Base-by-base conservation (phyloP, 2,888 invertebrate genomes). In the Drosophila kuntzei region DNA sequence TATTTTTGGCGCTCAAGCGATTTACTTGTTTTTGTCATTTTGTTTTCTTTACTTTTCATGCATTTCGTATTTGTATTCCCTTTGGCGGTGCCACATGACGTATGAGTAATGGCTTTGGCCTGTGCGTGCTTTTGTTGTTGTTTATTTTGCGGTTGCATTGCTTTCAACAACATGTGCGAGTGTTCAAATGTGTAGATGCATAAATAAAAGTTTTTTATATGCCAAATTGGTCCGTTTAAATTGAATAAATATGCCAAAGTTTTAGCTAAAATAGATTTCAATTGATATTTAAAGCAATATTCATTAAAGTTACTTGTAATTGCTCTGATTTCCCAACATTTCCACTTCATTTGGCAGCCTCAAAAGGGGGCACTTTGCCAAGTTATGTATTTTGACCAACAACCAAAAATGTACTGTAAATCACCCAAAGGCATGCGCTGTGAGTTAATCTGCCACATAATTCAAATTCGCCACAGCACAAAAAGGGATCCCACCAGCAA, bases 31-130 rank as follows among this genome's bases (percentile, higher is more conserved):
- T 55, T 39, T 53, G 36, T 11, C 8, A 2, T 25, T 34, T 49
- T 80, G 60, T 41, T 44, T 68, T 54, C 22, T 7, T 29, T 43
- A 73, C 59, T 50, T 73, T 69, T 49, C 46, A 51, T 79, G 79
- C 51, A 75, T 69, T 75, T 61, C 57, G 71, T 68, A 71, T 87
- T 74, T 75, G 81, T 81, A 78, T 87, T 87, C 89, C 86, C 88
- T 79, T 89, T 89, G 79, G 76, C 65, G 44, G 66, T 72, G 65
- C 82, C 82, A 87, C 88, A 88, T 81, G 83, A 79, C 88, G 89
- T 89, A 84, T 89, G 83, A 84, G 83, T 89, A 89, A 84, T 89
- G 88, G 83, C 70, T 87, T 72, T 89, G 71, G 82, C 66, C 67
- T 57, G 55, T 36, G 57, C 78, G 55, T 59, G 53, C 77, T 72